phyloP scores from a whole-genome alignment of 1,140 invertebrate species.

The Zelostemma sp. region DNA sequence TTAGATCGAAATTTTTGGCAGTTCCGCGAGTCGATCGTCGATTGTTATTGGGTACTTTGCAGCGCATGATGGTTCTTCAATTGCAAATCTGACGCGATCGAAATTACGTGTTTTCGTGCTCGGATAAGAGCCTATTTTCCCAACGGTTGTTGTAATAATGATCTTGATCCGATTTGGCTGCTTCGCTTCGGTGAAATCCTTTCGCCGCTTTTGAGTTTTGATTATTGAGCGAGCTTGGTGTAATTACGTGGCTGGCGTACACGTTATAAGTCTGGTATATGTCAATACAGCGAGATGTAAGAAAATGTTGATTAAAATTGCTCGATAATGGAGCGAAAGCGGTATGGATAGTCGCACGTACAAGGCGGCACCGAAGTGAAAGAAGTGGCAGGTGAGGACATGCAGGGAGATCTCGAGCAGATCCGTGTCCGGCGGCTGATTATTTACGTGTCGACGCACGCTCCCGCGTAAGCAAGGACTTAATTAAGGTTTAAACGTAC shows the following conservation, averaged over 20 bases:
- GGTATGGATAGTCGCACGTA: constrained; percentile 48
- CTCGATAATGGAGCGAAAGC: constrained; percentile 49
- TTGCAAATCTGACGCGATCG: no score
- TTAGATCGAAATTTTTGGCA: no score
- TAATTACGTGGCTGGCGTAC: background rate
- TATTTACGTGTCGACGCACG: constrained; percentile 38
- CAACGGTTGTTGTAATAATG: no score
- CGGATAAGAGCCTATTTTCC: no score
- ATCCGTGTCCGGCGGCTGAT: constrained; percentile 35
- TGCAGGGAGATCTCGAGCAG: constrained; percentile 33
- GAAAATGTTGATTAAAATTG: constrained; percentile 50
- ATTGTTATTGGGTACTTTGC: no score
- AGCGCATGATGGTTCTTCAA: no score
- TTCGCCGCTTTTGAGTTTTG: background rate
- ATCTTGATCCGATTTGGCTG: no score
- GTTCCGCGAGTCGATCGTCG: no score
- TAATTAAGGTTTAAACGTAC: constrained; percentile 34
- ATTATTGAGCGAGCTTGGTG: background rate
- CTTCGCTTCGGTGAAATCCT: background rate
- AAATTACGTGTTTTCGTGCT: no score
- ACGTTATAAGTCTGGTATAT: background rate
- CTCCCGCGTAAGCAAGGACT: constrained; percentile 30
- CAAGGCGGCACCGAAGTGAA: constrained; percentile 30
- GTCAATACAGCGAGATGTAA: constrained; percentile 40
- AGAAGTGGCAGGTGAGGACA: constrained; percentile 34